phyloP scores from a whole-genome alignment of 2,888 invertebrate species.

The Nomada goodeniana region DNA sequence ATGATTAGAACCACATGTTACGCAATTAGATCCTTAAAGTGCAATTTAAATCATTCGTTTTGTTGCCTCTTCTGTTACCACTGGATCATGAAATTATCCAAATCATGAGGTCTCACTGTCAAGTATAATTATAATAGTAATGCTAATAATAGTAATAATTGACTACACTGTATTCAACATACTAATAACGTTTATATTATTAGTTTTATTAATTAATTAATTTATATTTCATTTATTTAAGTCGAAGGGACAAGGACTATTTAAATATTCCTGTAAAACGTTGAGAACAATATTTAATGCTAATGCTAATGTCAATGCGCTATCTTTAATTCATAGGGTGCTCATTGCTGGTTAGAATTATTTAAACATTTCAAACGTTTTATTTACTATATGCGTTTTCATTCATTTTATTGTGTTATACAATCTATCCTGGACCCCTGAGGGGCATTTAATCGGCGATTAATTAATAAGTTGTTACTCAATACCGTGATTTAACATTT shows the following conservation, averaged over 20 bases:
- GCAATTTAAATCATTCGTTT: background rate
- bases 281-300: background rate
- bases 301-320: too few relatives aligned
- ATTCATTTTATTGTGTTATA: background rate
- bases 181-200: too few relatives aligned
- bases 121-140: background rate
- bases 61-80: background rate
- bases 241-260: background rate
- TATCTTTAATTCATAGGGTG: too few relatives aligned
- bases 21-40: background rate
- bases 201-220: too few relatives aligned
- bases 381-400: too few relatives aligned
- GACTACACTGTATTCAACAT: too few relatives aligned
- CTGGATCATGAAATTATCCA: background rate
- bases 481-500: background rate
- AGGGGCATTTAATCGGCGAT: background rate
- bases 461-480: background rate
- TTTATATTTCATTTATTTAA: too few relatives aligned
- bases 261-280: background rate
- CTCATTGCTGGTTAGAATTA: background rate
- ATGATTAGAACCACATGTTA: constrained; percentile 8
- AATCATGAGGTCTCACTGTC: background rate
- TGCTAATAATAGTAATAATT: background rate
- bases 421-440: background rate
- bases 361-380: background rate